Evolutionary conservation across 2,888 invertebrate species (phyloP), one percentile per base, ranked within the genome.

Genomic region (Mesoligia furuncula): DNA sequence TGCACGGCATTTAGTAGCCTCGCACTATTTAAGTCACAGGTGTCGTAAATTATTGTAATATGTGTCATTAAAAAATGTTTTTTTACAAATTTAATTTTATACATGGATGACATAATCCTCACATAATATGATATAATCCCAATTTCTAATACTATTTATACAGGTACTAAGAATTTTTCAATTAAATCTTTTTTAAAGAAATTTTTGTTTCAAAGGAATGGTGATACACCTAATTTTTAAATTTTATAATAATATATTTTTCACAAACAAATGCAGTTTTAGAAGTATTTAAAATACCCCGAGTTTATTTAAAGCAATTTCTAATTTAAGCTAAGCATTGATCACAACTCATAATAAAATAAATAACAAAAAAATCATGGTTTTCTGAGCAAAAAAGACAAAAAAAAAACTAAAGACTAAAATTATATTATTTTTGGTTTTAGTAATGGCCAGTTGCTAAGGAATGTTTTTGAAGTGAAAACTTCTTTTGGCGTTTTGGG

Each of bases 101-200:
- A 17, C n/a, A 48, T 11, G 0, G 15, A 13, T 66, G 17, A 36
- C 1, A 4, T 20, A n/a, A 39, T 17, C 45, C 3, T 61, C 20
- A 39, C 59, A 36, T 24, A 39, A 39, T 39, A 17, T 27, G 42
- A 48, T 36, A 66, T 66, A 62, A 59, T 65, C 7, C 31, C 27
- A 64, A 2, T 68, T 57, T 83, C 67, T 84, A 79, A 81, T 73
- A 73, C 80, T 73, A 82, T 73, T 31, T 66, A 66, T 4, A 75
- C 84, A 84, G 67, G 61, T 82, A 82, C 84, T 62, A 84, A 61
- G 17, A 15, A 36, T 62, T 42, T 54, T 24, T 1, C 36, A 27
- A 68, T 42, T 48, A n/a, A 20, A 51, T 59, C 27, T 48, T 67
- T 70, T 71, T 39, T 4, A n/a, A 17, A 57, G 8, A 36, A 62